Conservation (phyloP, 2,888 invertebrate genomes). For the Andricus curvator region DNA sequence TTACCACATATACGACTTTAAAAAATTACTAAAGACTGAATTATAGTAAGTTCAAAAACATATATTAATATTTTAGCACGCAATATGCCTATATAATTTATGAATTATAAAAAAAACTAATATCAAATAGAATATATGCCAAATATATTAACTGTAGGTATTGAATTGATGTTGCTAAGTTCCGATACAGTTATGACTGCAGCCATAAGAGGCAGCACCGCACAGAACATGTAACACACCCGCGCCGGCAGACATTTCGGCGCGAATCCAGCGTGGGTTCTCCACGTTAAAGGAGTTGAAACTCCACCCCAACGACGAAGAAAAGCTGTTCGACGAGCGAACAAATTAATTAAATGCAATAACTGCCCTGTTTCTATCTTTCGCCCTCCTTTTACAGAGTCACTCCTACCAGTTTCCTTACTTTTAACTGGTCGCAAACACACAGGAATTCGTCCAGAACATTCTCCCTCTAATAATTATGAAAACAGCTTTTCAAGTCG, state of each 20-base stretch:
- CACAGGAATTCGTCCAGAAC: too few relatives aligned
- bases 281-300: too few relatives aligned
- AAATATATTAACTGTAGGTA: background rate
- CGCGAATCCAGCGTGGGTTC: too few relatives aligned
- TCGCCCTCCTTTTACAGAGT: fast-evolving
- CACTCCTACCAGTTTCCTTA: too few relatives aligned
- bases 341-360: too few relatives aligned
- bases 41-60: background rate
- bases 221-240: background rate
- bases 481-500: too few relatives aligned
- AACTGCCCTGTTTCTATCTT: too few relatives aligned
- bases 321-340: too few relatives aligned
- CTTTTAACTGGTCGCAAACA: too few relatives aligned
- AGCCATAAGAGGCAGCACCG: background rate
- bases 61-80: background rate
- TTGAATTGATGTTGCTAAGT: background rate
- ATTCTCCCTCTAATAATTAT: too few relatives aligned
- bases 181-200: background rate
- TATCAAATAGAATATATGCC: background rate
- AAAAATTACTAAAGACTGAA: background rate
- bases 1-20: background rate
- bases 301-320: too few relatives aligned
- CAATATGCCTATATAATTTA: background rate
- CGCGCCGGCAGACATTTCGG: too few relatives aligned
- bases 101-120: background rate